Conservation (phyloP, 2,113 vertebrate genomes). For the Elgaria multicarinata region DNA sequence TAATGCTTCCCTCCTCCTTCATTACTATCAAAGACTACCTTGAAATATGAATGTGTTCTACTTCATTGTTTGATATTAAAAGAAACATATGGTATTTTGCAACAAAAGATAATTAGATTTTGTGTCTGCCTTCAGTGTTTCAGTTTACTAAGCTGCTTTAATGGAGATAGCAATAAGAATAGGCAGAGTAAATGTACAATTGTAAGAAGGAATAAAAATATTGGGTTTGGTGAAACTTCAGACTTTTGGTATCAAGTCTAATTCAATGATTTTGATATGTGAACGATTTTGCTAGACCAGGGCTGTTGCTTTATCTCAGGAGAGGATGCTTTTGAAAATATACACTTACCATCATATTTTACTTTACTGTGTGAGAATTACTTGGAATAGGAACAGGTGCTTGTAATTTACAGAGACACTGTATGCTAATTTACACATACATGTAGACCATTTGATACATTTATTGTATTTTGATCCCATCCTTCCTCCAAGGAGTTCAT, state of each 20-base stretch:
- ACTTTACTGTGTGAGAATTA: background rate
- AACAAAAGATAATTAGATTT: slow-evolving; percentile 78
- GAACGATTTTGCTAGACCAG: background rate
- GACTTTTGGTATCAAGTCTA: background rate
- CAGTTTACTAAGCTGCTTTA: slow-evolving; percentile 67
- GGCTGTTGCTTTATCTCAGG: background rate
- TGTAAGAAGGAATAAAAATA: slow-evolving; percentile 43
- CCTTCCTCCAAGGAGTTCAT: background rate
- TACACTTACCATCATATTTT: background rate
- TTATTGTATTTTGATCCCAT: background rate
- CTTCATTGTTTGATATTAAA: slow-evolving; percentile 72
- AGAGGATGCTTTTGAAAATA: background rate
- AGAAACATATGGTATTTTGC: slow-evolving; percentile 76
- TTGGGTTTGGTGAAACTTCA: slow-evolving; percentile 6
- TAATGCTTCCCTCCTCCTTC: slow-evolving; percentile 46
- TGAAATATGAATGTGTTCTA: slow-evolving; percentile 68
- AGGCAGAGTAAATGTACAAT: slow-evolving; percentile 46
- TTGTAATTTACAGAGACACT: background rate
- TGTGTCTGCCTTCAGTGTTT: slow-evolving; percentile 70
- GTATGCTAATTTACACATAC: background rate
- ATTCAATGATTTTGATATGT: background rate
- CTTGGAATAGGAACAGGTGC: background rate
- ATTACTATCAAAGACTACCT: slow-evolving; percentile 66
- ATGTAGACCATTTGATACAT: background rate
- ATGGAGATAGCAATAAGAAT: slow-evolving; percentile 67